These are phyloP conservation scores for Galagoides demidoff DNA, from an alignment of 2,797 vertebrate genomes.

Conservation along the genomic window DNA sequence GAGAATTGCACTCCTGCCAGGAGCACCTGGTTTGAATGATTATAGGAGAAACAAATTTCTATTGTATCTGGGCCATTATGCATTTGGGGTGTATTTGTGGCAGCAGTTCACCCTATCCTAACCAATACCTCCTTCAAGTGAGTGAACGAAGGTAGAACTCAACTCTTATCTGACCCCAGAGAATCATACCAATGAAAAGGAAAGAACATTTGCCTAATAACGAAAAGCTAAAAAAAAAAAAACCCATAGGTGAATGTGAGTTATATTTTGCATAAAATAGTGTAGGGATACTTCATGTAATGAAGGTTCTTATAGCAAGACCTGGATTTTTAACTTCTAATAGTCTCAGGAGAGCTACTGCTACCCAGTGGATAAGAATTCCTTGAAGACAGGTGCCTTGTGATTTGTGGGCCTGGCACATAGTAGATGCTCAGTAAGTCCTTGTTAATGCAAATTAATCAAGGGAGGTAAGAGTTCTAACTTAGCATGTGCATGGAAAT, in stretches of 20 bases:
- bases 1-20: background rate
- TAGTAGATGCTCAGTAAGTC: background rate
- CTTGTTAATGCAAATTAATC: background rate
- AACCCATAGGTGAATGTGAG: background rate
- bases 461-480: background rate
- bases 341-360: background rate
- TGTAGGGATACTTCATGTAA: background rate
- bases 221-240: background rate
- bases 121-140: background rate
- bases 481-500: background rate
- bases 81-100: background rate
- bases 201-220: background rate
- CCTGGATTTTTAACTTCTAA: background rate
- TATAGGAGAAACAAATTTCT: background rate
- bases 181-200: background rate
- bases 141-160: background rate
- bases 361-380: background rate
- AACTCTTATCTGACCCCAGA: background rate
- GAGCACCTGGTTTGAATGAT: background rate
- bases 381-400: background rate
- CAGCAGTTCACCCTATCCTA: background rate
- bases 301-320: constrained; percentile 19
- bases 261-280: constrained; percentile 13
- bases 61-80: background rate
- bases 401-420: background rate